Evolutionary conservation across 2,888 invertebrate genomes (phyloP), one percentile per base, ranked within the genome.

Genomic region (Catocala nupta): DNA sequence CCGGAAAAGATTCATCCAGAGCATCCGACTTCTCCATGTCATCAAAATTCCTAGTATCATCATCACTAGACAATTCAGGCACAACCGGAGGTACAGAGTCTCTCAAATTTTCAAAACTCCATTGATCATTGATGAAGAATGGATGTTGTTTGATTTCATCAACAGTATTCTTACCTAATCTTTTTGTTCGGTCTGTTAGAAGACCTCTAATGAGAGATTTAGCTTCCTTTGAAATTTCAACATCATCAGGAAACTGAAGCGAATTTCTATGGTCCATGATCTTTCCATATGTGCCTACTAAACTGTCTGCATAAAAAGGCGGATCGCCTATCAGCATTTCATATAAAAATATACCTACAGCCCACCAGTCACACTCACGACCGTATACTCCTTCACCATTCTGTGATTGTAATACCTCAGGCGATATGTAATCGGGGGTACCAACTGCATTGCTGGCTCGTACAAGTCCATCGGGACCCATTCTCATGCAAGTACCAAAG

Each of bases 261-360:
- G 99, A 98, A 85, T 98, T 99, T 88, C 98, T 97, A 89, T 99
- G 99, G 90, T 99, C 99, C 99, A 99, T 99, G 78, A 99, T 99
- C 94, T 99, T 99, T 69, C 99, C 98, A 89, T 99, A 99, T 2
- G 99, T 99, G 60, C 99, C 99, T 49, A 99, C 98, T 81, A 99
- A 96, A 70, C 99, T 99, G 88, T 99, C 99, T 4, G 99, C 99
- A 92, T 98, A 99, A 93, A 99, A 99, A 0, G 99, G 99, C 10
- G 99, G 99, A 90, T 99, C 99, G 7, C 99, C 99, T 64, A 99
- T 97, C 58, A 99, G 95, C 99, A 99, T 99, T 95, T 99, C 99
- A 90, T 99, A 99, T 3, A 99, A 96, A 90, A 99, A 99, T 80
- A 99, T 99, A 59, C 99, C 99, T 34, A 99, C 99, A 16, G 99